Conservation (phyloP, 2,888 invertebrate genomes). For the Drymonia ruficornis region DNA sequence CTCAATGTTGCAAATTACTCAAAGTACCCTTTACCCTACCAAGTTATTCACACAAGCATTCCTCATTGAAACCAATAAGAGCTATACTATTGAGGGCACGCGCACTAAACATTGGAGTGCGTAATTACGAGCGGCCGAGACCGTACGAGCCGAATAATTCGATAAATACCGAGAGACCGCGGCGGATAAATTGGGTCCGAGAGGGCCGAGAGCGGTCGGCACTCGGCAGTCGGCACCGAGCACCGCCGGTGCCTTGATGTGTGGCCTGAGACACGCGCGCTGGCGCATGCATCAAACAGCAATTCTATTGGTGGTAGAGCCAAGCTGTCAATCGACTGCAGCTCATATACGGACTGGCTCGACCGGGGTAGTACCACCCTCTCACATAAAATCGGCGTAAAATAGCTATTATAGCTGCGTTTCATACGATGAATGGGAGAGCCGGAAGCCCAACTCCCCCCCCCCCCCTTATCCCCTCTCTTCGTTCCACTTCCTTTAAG, state of each 20-base stretch:
- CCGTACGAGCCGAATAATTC: slow-evolving; percentile 28
- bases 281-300: not conserved
- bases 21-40: not conserved
- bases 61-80: slow-evolving; percentile 2
- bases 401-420: too few relatives aligned
- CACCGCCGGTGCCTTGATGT: slow-evolving; percentile 7
- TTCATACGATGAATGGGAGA: too few relatives aligned
- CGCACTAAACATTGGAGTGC: slow-evolving; percentile 4
- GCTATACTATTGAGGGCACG: not conserved
- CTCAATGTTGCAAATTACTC: not conserved
- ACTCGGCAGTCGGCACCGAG: slow-evolving; percentile 9
- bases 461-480: too few relatives aligned
- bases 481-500: too few relatives aligned
- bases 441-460: too few relatives aligned
- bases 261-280: not conserved
- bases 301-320: too few relatives aligned
- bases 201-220: slow-evolving; percentile 9
- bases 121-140: slow-evolving; percentile 21
- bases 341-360: too few relatives aligned
- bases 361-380: too few relatives aligned
- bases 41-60: not conserved
- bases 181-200: slow-evolving; percentile 25
- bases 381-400: too few relatives aligned
- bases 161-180: slow-evolving; percentile 31
- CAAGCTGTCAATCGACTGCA: too few relatives aligned